phyloP scores from a whole-genome alignment of 2,888 invertebrate genomes.

The Caenorhabditis parvicauda region DNA sequence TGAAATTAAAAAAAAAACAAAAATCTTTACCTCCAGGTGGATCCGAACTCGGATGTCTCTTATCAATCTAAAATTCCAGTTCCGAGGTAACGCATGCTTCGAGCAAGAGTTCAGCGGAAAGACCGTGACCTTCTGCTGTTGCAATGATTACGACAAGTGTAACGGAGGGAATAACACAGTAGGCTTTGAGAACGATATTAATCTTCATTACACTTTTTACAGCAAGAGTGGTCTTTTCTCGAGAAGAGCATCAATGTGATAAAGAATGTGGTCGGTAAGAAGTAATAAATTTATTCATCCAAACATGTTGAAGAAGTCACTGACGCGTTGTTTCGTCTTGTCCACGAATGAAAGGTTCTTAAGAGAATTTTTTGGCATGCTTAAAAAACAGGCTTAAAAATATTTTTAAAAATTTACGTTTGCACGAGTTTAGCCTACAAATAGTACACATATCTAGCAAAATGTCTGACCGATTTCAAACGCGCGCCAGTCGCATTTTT shows the following conservation, averaged over 20 bases:
- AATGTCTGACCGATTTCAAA: too few relatives aligned
- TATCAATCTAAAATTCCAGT: too few relatives aligned
- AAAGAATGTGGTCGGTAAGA: background rate
- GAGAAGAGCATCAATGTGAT: background rate
- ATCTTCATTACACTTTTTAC: background rate
- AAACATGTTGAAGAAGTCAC: conserved; percentile 26
- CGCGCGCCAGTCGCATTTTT: too few relatives aligned
- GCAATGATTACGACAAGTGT: conserved; percentile 30
- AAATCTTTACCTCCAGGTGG: too few relatives aligned
- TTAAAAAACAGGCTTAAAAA: background rate
- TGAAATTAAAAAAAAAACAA: too few relatives aligned
- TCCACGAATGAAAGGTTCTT: conserved; percentile 32
- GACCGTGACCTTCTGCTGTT: conserved; percentile 35
- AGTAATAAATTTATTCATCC: conserved; percentile 1
- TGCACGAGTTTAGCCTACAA: too few relatives aligned
- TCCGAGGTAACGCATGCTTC: conserved; percentile 35
- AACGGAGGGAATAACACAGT: conserved; percentile 34
- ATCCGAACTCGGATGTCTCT: too few relatives aligned
- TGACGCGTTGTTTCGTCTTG: conserved; percentile 26
- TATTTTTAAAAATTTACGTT: too few relatives aligned
- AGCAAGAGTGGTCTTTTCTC: background rate
- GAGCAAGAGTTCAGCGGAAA: conserved; percentile 25
- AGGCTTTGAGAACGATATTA: too few relatives aligned
- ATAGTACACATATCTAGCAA: too few relatives aligned
- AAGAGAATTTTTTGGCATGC: conserved; percentile 3